Evolutionary conservation across 2,797 vertebrate genomes (phyloP).

Genomic region (Pelobates cultripes): DNA sequence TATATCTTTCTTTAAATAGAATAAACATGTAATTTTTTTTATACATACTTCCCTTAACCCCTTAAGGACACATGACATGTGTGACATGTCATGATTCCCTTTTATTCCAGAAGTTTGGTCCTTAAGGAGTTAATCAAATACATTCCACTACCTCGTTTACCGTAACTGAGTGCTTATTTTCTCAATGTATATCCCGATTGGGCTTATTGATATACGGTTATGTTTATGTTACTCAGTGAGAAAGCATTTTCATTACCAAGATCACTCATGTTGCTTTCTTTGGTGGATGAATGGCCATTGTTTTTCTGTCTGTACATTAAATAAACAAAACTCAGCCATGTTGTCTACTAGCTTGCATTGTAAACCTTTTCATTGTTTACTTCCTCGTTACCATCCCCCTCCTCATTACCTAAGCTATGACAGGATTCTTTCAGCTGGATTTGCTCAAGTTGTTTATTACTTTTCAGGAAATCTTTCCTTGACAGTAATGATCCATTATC

Average conservation of each 20-base stretch:
- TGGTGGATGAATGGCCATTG: neutral
- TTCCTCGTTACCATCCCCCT: neutral
- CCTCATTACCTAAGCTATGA: neutral
- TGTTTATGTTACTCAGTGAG: conserved; percentile 13
- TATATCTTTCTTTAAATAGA: no score
- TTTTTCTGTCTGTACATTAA: neutral
- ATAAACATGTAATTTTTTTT: neutral
- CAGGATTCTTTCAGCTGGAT: no score
- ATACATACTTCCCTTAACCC: neutral
- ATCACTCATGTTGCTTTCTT: neutral
- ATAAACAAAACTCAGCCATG: neutral
- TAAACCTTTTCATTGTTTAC: neutral
- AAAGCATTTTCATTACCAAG: conserved; percentile 3
- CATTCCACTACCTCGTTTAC: neutral
- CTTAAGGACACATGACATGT: no score
- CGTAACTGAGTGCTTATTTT: neutral
- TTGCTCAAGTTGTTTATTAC: no score
- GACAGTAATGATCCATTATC: no score
- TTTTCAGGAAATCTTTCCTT: no score
- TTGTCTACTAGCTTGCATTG: neutral
- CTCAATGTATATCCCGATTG: neutral
- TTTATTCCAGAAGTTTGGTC: no score
- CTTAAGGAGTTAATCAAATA: no score
- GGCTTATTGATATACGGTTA: neutral
- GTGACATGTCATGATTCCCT: no score